A percentile compares a stretch with the other conserved stretches of the same genome.
These are phyloP conservation scores for Meloidogyne floridensis DNA, from an alignment of 1,140 invertebrate genomes.

Conservation along the genomic window DNA sequence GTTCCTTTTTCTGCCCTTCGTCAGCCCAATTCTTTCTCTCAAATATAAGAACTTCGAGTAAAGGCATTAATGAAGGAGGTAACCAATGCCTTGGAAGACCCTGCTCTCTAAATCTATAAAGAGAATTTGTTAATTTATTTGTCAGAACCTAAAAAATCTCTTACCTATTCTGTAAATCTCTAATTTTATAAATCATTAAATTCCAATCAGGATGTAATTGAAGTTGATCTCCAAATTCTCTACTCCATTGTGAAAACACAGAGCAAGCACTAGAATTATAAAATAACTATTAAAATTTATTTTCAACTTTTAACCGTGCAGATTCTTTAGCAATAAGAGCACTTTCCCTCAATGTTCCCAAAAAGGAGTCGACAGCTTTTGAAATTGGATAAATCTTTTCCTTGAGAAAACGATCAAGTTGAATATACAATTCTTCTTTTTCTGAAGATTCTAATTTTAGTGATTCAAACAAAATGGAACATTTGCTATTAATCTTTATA, in stretches of 20 bases:
- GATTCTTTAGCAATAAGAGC: conserved; percentile 43
- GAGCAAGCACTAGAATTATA: background rate
- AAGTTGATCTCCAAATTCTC: conserved; percentile 45
- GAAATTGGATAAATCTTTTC: conserved; percentile 48
- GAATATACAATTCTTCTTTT: conserved; percentile 35
- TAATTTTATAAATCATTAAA: conserved; percentile 46
- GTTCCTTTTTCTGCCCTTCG: conserved; percentile 34
- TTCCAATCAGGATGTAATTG: conserved; percentile 49
- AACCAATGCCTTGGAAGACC: conserved; percentile 44
- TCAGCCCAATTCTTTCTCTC: conserved; percentile 36
- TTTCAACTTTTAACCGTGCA: conserved; percentile 22
- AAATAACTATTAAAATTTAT: background rate
- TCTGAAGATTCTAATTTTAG: conserved; percentile 25
- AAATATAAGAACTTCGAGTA: conserved; percentile 46
- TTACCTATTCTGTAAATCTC: conserved; percentile 44
- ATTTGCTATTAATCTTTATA: conserved; percentile 43
- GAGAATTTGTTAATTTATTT: background rate
- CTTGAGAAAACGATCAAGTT: conserved; percentile 44
- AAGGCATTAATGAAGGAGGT: conserved; percentile 40
- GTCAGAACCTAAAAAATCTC: background rate
- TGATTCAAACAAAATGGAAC: conserved; percentile 33
- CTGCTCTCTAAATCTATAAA: conserved; percentile 36
- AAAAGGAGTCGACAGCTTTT: conserved; percentile 46
- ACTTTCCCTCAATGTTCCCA: conserved; percentile 38
- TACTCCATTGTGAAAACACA: conserved; percentile 20